Percentiles rank a stretch among this genome's conserved stretches.
Evolutionary conservation across 1,140 invertebrate species (phyloP).

Genomic region (Pachyrhynchus sulphureomaculatus): DNA sequence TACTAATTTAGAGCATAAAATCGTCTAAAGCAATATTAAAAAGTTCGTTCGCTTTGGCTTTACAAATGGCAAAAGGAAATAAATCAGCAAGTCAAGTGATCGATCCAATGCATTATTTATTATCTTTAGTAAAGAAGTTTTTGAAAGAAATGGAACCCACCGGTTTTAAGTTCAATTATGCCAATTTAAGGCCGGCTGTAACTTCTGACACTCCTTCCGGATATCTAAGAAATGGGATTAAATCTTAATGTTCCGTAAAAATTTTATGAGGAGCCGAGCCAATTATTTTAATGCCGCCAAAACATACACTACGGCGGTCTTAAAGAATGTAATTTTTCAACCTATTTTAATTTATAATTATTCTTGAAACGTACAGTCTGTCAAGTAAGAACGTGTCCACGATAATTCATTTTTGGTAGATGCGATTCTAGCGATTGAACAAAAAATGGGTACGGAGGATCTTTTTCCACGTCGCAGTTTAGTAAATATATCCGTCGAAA

Average conservation of each 20-base stretch:
- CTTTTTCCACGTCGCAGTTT: no score
- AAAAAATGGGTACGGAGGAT: no score
- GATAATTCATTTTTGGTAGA: no score
- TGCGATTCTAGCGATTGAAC: no score
- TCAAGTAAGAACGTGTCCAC: no score
- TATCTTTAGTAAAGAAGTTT: conserved; percentile 24
- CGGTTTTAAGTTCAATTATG: conserved; percentile 24
- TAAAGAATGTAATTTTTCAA: no score
- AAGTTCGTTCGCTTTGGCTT: background rate
- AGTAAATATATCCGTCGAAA: no score
- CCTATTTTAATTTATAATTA: no score
- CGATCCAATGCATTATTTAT: conserved; percentile 25
- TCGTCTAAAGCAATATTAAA: background rate
- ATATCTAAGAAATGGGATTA: conserved; percentile 19
- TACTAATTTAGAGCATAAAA: background rate
- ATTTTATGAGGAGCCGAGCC: conserved; percentile 14
- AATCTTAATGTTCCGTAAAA: conserved; percentile 17
- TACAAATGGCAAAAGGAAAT: conserved; percentile 4
- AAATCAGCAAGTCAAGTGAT: conserved; percentile 21
- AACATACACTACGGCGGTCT: background rate
- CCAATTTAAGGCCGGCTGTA: conserved; percentile 27
- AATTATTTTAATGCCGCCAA: background rate
- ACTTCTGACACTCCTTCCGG: conserved; percentile 12
- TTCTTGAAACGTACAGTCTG: no score
- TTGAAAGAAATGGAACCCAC: conserved; percentile 14